A percentile compares a stretch with the other conserved stretches of the same genome.
Evolutionary conservation across 2,888 invertebrate genomes (phyloP).

Genomic region (Hetaerina titia): DNA sequence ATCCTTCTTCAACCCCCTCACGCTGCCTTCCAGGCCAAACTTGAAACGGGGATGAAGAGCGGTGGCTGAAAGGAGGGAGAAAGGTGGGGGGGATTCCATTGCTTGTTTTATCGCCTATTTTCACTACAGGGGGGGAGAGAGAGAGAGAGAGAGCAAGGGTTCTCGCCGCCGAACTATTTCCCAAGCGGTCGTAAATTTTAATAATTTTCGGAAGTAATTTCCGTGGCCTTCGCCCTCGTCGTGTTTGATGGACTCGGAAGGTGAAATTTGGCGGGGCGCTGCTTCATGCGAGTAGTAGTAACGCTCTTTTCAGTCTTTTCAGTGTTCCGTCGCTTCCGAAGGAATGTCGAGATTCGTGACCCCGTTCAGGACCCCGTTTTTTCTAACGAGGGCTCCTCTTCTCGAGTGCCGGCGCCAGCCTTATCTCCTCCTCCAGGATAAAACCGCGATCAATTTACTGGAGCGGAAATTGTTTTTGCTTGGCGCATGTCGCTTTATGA

Average conservation of each 20-base stretch:
- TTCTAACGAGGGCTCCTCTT: not conserved
- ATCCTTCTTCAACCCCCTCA: not conserved
- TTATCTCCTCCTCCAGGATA: not conserved
- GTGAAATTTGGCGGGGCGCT: not conserved
- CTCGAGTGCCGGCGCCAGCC: not conserved
- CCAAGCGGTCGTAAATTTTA: not conserved
- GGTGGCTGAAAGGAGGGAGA: not conserved
- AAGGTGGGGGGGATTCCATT: not conserved
- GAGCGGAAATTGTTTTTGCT: slow-evolving; percentile 4
- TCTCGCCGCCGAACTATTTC: not conserved
- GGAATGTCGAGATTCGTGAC: not conserved
- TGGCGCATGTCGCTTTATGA: not conserved
- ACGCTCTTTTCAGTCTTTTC: not conserved
- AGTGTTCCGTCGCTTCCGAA: not conserved
- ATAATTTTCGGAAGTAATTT: slow-evolving; percentile 27
- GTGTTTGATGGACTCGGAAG: not conserved
- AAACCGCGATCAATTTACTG: slow-evolving; percentile 24
- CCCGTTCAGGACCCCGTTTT: slow-evolving; percentile 22
- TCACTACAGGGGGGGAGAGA: not conserved
- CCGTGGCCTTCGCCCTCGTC: not conserved
- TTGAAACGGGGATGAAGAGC: not conserved
- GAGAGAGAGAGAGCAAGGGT: not conserved
- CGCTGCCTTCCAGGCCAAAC: not conserved
- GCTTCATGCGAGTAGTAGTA: slow-evolving; percentile 5
- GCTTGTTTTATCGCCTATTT: slow-evolving; percentile 14